Evolutionary conservation across 2,797 vertebrate species (phyloP).

Genomic region (Tamandua tetradactyla): DNA sequence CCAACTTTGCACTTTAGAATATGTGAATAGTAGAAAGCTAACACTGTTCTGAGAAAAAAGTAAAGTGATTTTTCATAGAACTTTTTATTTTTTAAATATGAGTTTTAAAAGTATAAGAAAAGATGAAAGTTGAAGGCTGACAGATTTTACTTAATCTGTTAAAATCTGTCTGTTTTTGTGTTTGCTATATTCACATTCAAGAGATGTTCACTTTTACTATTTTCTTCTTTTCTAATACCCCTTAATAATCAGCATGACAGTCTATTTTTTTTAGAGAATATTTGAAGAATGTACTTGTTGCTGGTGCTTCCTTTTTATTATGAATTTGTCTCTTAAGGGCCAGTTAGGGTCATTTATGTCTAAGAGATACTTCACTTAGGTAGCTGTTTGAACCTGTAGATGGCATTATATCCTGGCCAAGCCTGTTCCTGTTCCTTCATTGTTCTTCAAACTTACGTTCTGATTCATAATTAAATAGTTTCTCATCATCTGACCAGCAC

Average conservation of each 20-base stretch:
- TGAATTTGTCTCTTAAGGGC: neutral
- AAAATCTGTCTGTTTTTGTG: neutral
- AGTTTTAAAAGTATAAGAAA: neutral
- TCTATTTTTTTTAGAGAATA: neutral
- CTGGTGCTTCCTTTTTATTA: neutral
- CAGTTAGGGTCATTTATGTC: neutral
- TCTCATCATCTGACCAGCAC: neutral
- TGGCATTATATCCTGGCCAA: neutral
- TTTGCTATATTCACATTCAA: neutral
- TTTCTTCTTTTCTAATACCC: neutral
- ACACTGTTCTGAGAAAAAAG: neutral
- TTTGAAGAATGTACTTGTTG: neutral
- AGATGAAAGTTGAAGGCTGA: neutral
- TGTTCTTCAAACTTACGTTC: neutral
- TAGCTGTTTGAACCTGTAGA: neutral
- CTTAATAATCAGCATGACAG: neutral
- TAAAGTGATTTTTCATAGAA: neutral
- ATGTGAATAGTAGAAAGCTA: neutral
- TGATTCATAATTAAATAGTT: neutral
- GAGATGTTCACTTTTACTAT: neutral
- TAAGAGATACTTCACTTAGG: neutral
- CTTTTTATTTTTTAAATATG: slow-evolving; percentile 24
- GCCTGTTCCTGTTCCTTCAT: neutral
- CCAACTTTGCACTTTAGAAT: neutral
- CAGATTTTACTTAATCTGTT: neutral